These are phyloP conservation scores for Drosophila fuyamai DNA, from an alignment of 1,140 invertebrate genomes.

Conservation along the genomic window DNA sequence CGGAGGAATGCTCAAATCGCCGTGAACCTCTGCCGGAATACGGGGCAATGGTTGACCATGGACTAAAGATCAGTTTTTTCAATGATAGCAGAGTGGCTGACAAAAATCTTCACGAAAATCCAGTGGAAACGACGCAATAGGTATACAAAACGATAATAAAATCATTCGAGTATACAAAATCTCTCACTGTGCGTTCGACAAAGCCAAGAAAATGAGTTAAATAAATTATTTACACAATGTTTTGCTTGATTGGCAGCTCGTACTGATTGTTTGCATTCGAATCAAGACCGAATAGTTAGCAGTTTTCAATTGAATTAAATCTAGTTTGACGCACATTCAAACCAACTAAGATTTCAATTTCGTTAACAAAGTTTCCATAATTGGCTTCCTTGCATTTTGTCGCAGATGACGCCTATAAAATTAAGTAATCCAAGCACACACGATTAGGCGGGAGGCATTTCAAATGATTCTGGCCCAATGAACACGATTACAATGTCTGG, in stretches of 20 bases:
- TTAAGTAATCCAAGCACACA: background rate
- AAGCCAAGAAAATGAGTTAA: constrained; percentile 34
- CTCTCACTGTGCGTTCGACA: constrained; percentile 7
- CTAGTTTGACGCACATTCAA: background rate
- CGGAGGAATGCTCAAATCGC: constrained; percentile 12
- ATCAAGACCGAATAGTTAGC: constrained; percentile 43
- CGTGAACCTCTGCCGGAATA: constrained; percentile 23
- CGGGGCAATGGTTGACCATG: background rate
- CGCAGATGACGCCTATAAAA: background rate
- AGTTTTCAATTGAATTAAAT: constrained; percentile 19
- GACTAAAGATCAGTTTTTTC: background rate
- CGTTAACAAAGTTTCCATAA: constrained; percentile 15
- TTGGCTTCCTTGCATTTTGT: background rate
- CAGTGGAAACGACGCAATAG: constrained; percentile 16
- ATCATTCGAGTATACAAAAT: constrained; percentile 17
- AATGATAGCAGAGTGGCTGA: background rate
- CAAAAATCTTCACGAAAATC: constrained; percentile 9
- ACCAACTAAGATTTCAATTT: constrained; percentile 10
- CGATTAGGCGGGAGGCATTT: background rate
- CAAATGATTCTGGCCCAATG: constrained; percentile 4
- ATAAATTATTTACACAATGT: constrained; percentile 55
- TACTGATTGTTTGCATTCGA: constrained; percentile 38
- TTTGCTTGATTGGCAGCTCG: constrained; percentile 37
- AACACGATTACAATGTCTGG: background rate
- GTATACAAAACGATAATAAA: constrained; percentile 33